A percentile compares a stretch with the other conserved stretches of the same genome.
Evolutionary conservation across 1,140 invertebrate species (phyloP).

Genomic region (Monomorium pharaonis): DNA sequence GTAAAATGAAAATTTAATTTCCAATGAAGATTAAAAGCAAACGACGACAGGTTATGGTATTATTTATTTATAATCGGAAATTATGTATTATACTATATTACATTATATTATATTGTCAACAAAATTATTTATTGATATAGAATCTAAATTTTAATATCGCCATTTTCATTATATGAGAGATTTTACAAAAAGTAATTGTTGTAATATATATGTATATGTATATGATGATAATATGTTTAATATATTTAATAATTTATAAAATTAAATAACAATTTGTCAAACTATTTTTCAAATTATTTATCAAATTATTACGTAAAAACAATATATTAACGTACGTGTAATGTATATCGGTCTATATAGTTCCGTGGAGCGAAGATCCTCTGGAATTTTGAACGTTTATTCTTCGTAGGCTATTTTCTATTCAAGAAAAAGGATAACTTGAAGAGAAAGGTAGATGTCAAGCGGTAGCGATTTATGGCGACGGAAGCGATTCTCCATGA

Average conservation of each 20-base stretch:
- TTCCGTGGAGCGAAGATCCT: background rate
- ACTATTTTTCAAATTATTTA: background rate
- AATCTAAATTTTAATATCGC: background rate
- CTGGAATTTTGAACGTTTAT: background rate
- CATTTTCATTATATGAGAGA: background rate
- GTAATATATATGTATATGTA: no score
- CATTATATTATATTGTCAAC: background rate
- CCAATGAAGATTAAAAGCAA: background rate
- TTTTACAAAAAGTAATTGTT: background rate
- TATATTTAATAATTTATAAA: no score
- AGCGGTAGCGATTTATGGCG: constrained; percentile 25
- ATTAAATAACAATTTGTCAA: background rate
- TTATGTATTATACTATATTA: background rate
- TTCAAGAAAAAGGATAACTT: constrained; percentile 28
- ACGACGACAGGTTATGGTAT: background rate
- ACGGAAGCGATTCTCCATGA: background rate
- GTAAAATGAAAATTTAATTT: background rate
- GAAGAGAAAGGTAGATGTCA: background rate
- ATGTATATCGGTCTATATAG: background rate
- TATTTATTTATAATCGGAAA: background rate
- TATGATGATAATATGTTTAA: background rate
- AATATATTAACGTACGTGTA: background rate
- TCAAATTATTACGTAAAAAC: background rate
- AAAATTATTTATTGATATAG: background rate
- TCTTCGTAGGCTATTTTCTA: background rate